Conservation (phyloP, 1,140 invertebrate genomes). For the Diabrotica virgifera region DNA sequence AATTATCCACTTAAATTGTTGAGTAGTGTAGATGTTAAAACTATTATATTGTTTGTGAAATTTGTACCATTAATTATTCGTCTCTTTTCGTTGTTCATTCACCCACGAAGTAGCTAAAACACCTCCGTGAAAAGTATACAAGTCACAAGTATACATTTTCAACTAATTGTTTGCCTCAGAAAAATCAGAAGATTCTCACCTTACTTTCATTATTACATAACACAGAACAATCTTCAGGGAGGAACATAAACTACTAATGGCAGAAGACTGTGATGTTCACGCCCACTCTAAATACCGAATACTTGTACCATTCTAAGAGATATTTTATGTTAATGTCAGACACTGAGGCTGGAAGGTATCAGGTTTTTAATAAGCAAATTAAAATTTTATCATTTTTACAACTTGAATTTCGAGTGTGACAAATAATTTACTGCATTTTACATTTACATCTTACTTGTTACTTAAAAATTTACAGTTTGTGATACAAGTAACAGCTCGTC, state of each 20-base stretch:
- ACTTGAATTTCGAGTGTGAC: neutral
- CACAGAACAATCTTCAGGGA: neutral
- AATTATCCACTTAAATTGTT: no score
- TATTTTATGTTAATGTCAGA: neutral
- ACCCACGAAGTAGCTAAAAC: no score
- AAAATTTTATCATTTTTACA: neutral
- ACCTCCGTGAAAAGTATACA: no score
- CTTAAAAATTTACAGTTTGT: no score
- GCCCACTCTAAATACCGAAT: neutral
- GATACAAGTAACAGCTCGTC: no score
- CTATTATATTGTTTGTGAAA: neutral
- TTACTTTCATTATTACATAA: constrained; percentile 1
- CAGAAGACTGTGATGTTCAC: neutral
- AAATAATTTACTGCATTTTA: no score
- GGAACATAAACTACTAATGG: constrained; percentile 2
- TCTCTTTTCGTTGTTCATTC: no score
- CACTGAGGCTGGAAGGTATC: neutral
- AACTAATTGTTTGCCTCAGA: no score
- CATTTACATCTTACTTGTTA: no score
- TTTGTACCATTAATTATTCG: neutral
- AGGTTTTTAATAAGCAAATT: constrained; percentile 1
- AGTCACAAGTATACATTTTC: no score
- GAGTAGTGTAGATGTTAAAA: no score
- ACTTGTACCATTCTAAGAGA: constrained; percentile 1
- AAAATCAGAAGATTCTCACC: neutral